phyloP scores from a whole-genome alignment of 1,140 invertebrate genomes.

The Drosophila subpulchrella region DNA sequence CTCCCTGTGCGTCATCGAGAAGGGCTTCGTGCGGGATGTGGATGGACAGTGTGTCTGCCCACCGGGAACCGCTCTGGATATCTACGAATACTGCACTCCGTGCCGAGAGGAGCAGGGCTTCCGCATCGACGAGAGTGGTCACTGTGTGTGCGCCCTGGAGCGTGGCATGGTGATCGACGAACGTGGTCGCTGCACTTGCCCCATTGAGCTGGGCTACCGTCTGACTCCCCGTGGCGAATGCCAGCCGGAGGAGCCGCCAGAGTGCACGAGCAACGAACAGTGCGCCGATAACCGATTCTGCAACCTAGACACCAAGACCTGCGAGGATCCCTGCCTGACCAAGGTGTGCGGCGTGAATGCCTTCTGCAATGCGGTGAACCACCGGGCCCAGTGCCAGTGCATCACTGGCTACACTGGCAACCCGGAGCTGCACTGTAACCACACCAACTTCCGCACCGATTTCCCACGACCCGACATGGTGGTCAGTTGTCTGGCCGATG shows the following conservation, averaged over 20 bases:
- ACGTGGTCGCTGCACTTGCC: conserved; percentile 91
- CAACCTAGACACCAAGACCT: conserved; percentile 88
- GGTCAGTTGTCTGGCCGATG: conserved; percentile 95
- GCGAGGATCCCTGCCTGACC: conserved; percentile 90
- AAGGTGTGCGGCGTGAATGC: conserved; percentile 91
- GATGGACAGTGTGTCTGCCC: conserved; percentile 91
- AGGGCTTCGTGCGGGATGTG: conserved; percentile 89
- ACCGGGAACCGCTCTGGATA: conserved; percentile 90
- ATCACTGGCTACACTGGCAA: conserved; percentile 92
- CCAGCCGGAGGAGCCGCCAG: conserved; percentile 86
- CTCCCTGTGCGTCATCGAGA: conserved; percentile 88
- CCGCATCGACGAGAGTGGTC: conserved; percentile 90
- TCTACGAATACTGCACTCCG: conserved; percentile 90
- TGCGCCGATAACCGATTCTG: conserved; percentile 92
- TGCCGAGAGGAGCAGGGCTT: conserved; percentile 90
- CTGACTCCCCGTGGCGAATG: conserved; percentile 89
- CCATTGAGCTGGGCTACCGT: conserved; percentile 89
- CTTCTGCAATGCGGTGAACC: conserved; percentile 91
- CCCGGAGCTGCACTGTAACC: conserved; percentile 90
- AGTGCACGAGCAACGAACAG: conserved; percentile 90
- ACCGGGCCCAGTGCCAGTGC: conserved; percentile 92
- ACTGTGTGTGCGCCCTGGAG: conserved; percentile 92
- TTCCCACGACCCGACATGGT: conserved; percentile 94
- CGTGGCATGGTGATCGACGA: conserved; percentile 91
- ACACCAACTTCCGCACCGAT: conserved; percentile 88